phyloP scores from a whole-genome alignment of 2,113 vertebrate species.

The Macquaria ambigua region DNA sequence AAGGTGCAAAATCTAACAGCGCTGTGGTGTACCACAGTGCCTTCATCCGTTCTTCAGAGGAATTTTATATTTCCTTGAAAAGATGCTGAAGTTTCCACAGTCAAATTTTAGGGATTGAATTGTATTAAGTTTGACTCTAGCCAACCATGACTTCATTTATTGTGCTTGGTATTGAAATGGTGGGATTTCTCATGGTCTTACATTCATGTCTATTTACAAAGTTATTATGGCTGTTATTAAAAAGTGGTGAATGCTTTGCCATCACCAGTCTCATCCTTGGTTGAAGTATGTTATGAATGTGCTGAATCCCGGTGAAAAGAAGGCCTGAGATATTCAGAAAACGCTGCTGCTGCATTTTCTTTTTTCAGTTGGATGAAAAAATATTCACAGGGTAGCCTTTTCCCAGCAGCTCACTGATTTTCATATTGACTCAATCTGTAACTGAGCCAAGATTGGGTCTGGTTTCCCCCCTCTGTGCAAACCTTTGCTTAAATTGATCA shows the following conservation, averaged over 20 bases:
- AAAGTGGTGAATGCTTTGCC: slow-evolving; percentile 13
- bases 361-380: slow-evolving; percentile 44
- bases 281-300: slow-evolving; percentile 24
- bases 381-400: slow-evolving; percentile 45
- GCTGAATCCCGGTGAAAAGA: slow-evolving; percentile 47
- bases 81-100: slow-evolving; percentile 8
- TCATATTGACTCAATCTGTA: slow-evolving; percentile 67
- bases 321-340: slow-evolving; percentile 42
- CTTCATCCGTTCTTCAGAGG: slow-evolving; percentile 5
- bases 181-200: background rate
- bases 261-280: slow-evolving; percentile 19
- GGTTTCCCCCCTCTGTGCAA: slow-evolving; percentile 43
- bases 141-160: background rate
- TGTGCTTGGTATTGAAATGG: slow-evolving; percentile 2
- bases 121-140: background rate
- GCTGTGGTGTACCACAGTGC: background rate
- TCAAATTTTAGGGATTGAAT: background rate
- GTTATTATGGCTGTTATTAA: slow-evolving; percentile 46
- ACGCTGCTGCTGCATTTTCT: slow-evolving; percentile 25
- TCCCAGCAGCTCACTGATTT: slow-evolving; percentile 65
- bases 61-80: slow-evolving; percentile 31
- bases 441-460: slow-evolving; percentile 48
- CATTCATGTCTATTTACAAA: slow-evolving; percentile 34
- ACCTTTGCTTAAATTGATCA: slow-evolving; percentile 65
- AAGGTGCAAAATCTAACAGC: slow-evolving; percentile 15